phyloP scores from a whole-genome alignment of 2,888 invertebrate genomes.

The Drosophila barbarae region DNA sequence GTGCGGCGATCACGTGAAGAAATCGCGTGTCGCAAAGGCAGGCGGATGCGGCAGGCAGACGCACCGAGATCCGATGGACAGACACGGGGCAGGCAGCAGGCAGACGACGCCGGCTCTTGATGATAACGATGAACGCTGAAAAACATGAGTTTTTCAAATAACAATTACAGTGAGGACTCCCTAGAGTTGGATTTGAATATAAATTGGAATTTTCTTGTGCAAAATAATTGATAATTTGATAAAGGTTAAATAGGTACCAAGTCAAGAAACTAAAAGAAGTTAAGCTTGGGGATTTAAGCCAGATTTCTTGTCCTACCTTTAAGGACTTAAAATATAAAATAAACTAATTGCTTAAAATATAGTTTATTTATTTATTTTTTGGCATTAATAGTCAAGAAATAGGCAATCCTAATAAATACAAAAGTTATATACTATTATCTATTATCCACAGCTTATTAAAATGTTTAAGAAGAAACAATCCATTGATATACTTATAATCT shows the following conservation, averaged over 20 bases:
- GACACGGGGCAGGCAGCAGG: constrained; percentile 30
- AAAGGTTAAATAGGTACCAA: neutral
- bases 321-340: too few relatives aligned
- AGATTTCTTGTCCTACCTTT: too few relatives aligned
- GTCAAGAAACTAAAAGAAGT: neutral
- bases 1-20: constrained; percentile 30
- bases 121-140: constrained; percentile 32
- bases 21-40: constrained; percentile 23
- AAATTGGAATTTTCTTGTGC: neutral
- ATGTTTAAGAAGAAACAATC: neutral
- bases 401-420: neutral
- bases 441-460: neutral
- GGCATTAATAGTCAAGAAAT: neutral
- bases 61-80: constrained; percentile 8
- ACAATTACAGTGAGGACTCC: constrained; percentile 29
- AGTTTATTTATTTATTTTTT: too few relatives aligned
- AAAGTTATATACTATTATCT: too few relatives aligned
- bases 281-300: too few relatives aligned
- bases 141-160: constrained; percentile 31
- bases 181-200: accelerated
- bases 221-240: neutral
- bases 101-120: constrained; percentile 22
- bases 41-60: constrained; percentile 31
- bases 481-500: too few relatives aligned
- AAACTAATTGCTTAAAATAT: too few relatives aligned